phyloP scores from a whole-genome alignment of 2,797 vertebrate species.

The Cryptoprocta ferox region DNA sequence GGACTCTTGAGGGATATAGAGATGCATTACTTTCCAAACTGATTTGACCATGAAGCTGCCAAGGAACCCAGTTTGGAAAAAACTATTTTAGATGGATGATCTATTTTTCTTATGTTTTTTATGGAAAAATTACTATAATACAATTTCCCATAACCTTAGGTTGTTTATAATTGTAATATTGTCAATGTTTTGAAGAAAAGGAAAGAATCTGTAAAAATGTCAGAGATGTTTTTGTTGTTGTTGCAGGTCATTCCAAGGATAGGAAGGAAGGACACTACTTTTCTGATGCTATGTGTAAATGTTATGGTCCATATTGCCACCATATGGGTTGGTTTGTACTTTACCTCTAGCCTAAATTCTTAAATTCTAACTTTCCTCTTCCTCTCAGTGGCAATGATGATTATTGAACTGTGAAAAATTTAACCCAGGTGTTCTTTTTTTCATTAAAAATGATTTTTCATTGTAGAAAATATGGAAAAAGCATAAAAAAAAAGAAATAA shows the following conservation, averaged over 20 bases:
- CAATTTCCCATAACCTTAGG: not conserved
- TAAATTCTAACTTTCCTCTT: not conserved
- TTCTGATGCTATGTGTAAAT: not conserved
- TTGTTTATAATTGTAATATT: slow-evolving; percentile 33
- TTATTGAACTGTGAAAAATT: not conserved
- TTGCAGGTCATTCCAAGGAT: not conserved
- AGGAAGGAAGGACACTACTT: not conserved
- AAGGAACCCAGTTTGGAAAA: not conserved
- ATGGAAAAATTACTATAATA: not conserved
- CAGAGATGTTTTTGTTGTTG: not conserved
- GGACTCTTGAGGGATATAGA: not conserved
- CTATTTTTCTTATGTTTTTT: not conserved
- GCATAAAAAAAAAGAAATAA: slow-evolving; percentile 9
- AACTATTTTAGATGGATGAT: not conserved
- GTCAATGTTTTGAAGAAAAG: slow-evolving; percentile 51
- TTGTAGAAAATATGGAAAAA: slow-evolving; percentile 1
- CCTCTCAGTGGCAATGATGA: not conserved
- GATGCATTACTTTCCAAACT: not conserved
- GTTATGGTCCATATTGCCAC: not conserved
- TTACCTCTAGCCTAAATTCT: not conserved
- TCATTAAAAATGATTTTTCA: slow-evolving; percentile 36
- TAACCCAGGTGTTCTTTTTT: not conserved
- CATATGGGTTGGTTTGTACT: not conserved
- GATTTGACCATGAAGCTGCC: not conserved
- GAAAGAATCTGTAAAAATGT: slow-evolving; percentile 8